A percentile compares a stretch with the other conserved stretches of the same genome.
Conservation (phyloP, 2,113 vertebrate genomes). For the Alligator sinensis region DNA sequence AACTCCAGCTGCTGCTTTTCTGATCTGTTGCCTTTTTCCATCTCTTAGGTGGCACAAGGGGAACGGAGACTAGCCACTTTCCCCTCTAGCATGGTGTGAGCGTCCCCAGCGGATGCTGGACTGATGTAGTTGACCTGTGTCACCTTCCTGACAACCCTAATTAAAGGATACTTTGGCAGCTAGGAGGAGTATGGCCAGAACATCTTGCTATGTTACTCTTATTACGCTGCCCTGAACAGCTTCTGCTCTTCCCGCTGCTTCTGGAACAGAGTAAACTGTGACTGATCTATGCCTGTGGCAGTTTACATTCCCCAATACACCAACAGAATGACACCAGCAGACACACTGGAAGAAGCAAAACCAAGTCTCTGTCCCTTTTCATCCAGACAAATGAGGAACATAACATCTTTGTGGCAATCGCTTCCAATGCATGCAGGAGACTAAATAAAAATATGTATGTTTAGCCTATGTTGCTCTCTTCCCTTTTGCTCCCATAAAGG, state of each 20-base stretch:
- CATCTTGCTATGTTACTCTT: neutral
- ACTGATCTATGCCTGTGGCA: neutral
- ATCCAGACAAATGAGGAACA: neutral
- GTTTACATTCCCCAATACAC: neutral
- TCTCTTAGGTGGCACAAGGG: neutral
- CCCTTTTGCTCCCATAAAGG: neutral
- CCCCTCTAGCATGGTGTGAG: neutral
- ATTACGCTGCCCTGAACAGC: neutral
- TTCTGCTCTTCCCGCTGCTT: neutral
- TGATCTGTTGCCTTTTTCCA: neutral
- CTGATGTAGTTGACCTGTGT: neutral
- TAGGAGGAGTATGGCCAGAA: neutral
- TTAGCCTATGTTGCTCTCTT: neutral
- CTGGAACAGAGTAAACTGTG: neutral
- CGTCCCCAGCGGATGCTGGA: neutral
- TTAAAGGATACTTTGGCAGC: neutral
- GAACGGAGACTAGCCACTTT: neutral
- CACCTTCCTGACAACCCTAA: neutral
- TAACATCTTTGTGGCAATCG: neutral
- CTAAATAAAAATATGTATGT: neutral
- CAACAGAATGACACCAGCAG: neutral
- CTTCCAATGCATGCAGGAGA: neutral
- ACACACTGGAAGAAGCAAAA: neutral
- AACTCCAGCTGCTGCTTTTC: neutral
- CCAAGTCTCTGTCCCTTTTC: rapidly evolving